These are phyloP conservation scores for Ctenosaura bakeri DNA, from an alignment of 2,797 vertebrate species.

Conservation along the genomic window DNA sequence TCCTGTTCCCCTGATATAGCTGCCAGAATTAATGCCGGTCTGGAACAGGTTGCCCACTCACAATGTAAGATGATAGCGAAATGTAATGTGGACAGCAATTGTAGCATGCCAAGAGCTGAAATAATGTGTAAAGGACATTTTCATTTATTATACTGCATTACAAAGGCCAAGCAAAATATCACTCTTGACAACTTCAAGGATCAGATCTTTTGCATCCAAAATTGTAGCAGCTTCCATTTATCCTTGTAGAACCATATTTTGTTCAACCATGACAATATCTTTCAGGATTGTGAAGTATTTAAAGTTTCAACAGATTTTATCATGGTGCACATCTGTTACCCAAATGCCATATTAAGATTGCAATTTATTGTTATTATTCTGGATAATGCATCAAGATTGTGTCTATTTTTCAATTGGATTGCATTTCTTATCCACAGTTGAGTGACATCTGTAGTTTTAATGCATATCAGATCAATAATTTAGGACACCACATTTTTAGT, in stretches of 20 bases:
- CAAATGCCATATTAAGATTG: constrained; percentile 22
- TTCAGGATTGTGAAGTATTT: constrained; percentile 48
- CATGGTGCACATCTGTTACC: background rate
- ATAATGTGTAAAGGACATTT: constrained; percentile 33
- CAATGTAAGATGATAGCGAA: background rate
- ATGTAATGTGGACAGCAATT: background rate
- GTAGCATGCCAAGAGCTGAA: background rate
- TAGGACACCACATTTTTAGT: constrained; percentile 54
- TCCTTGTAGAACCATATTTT: background rate
- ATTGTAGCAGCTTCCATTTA: constrained; percentile 21
- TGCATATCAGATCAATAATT: constrained; percentile 57
- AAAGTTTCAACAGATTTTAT: constrained; percentile 19
- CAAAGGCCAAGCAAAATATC: constrained; percentile 59
- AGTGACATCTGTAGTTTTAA: constrained; percentile 56
- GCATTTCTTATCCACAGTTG: constrained; percentile 45
- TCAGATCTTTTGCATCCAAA: constrained; percentile 28
- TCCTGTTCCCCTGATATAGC: too few species aligned
- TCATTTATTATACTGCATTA: constrained; percentile 41
- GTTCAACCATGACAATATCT: constrained; percentile 49
- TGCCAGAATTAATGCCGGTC: background rate
- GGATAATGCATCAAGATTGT: constrained; percentile 29
- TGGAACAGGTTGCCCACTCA: background rate
- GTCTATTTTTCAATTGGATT: constrained; percentile 59
- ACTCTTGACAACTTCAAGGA: constrained; percentile 58
- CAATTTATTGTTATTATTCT: constrained; percentile 47